Evolutionary conservation across 1,140 invertebrate genomes (phyloP), one percentile per base, ranked within the genome.

Genomic region (Bathynomus jamesi): DNA sequence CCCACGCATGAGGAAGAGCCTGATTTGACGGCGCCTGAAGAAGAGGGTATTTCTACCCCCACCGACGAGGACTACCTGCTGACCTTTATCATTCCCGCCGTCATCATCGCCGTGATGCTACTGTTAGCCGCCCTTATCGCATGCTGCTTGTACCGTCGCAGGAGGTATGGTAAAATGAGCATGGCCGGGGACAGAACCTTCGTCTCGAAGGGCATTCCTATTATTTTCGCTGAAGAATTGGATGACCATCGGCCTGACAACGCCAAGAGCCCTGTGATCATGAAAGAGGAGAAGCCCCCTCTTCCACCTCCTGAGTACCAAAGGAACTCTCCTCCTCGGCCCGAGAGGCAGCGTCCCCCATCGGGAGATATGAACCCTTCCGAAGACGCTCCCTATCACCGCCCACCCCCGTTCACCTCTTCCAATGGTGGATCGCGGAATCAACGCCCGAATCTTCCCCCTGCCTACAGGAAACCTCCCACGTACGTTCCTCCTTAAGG

Each of bases 281-380:
- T 96, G 81, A 92, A 94, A 76, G 93, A 96, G 76, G 94, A 96
- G 80, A 94, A 94, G 80, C 93, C 94, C 28, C 93, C 94, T 0
- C 82, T 94, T 69, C 89, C 89, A 7, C 90, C 90, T 4, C 89
- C 89, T 0, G 88, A 90, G 68, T 91, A 91, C 79, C 88, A 88
- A 74, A 86, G 88, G 71, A 84, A 84, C 65, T 83, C 83, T 11
- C 83, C 86, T 65, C 87, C 84, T 65, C 84, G 81, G 66, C 86
- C 79, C 82, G 85, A 81, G 28, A 76, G 70, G 40, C 77, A 66
- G 61, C 76, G 75, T 81, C 80, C 79, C 72, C 70, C 63, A 24
- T 67, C 70, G 28, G 70, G 77, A 32, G 67, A 70, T 25, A 73
- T 63, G 21, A 53, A 32, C 32, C 17, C 32, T 40, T 40, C 32